Percentiles rank a stretch among this genome's conserved stretches.
Conservation (phyloP, 2,888 invertebrate genomes). For the Spisula solida region DNA sequence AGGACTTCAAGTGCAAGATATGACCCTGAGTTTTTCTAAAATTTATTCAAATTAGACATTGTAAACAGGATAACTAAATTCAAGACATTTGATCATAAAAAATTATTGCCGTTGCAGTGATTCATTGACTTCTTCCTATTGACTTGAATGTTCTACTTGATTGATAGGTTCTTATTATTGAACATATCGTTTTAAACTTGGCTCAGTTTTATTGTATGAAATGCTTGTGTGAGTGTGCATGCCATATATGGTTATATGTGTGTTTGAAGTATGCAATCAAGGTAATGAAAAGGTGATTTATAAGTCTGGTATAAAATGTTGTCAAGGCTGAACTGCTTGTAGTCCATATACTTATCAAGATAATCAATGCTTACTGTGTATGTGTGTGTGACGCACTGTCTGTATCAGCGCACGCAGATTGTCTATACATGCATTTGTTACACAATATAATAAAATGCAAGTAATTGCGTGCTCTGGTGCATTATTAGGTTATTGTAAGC, state of each 20-base stretch:
- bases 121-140: no score
- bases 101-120: no score
- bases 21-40: no score
- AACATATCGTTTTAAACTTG: not conserved
- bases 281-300: conserved; percentile 3
- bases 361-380: not conserved
- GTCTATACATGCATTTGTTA: no score
- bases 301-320: not conserved
- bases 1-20: no score
- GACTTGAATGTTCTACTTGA: not conserved
- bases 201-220: not conserved
- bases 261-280: not conserved
- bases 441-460: no score
- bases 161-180: not conserved
- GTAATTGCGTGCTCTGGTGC: no score
- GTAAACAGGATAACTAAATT: no score
- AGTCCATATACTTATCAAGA: not conserved
- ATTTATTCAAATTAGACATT: no score
- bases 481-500: no score
- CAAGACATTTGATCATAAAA: no score
- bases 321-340: not conserved
- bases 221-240: not conserved
- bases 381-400: not conserved
- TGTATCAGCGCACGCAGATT: not conserved
- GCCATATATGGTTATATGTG: conserved; percentile 7